These are phyloP conservation scores for Stenchaetothrips biformis DNA, from an alignment of 2,888 invertebrate genomes.

Conservation along the genomic window DNA sequence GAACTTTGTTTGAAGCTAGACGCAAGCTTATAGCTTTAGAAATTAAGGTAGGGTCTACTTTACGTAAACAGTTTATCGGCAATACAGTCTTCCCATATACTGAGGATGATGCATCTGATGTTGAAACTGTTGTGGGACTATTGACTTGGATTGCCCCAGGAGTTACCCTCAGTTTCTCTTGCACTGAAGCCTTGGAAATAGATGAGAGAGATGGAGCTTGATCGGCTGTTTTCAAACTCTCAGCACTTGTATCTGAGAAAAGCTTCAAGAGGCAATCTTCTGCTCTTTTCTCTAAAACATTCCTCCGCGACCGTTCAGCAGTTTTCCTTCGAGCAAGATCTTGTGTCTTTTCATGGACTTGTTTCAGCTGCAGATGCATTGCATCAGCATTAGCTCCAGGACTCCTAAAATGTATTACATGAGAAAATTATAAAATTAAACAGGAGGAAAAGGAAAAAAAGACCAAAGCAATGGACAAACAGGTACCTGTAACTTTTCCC, in stretches of 20 bases:
- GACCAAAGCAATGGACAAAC: neutral
- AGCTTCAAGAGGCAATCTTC: neutral
- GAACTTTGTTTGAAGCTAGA: neutral
- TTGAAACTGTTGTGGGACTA: no score
- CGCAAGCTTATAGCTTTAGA: neutral
- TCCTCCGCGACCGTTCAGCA: neutral
- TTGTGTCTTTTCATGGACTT: constrained; percentile 17
- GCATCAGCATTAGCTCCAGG: neutral
- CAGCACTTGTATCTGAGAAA: neutral
- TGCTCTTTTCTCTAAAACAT: neutral
- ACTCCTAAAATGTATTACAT: neutral
- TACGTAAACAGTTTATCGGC: no score
- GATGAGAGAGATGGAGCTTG: neutral
- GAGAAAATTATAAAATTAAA: neutral
- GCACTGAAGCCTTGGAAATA: neutral
- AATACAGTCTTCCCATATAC: no score
- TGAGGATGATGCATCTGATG: no score
- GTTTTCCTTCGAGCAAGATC: neutral
- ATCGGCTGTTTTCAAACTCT: neutral
- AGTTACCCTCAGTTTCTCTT: neutral
- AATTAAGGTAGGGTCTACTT: neutral
- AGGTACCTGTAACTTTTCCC: neutral
- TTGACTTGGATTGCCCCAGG: no score
- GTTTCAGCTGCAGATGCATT: constrained; percentile 2
- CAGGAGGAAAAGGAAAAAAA: neutral